Conservation (phyloP, 2,113 vertebrate species). For the Morone saxatilis region DNA sequence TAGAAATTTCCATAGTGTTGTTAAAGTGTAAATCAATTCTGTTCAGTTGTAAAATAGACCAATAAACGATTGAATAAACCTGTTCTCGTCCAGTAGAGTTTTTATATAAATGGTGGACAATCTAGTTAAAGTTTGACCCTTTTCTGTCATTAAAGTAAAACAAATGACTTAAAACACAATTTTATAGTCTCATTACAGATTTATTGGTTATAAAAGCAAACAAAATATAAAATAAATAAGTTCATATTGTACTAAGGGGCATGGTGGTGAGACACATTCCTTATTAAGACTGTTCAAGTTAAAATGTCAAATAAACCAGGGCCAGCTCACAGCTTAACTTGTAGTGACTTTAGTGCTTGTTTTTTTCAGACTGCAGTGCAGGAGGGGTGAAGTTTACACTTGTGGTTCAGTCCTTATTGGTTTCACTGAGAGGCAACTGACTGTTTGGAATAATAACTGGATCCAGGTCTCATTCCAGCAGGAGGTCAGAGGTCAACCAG, state of each 20-base stretch:
- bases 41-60: constrained; percentile 45
- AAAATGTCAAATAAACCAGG: constrained; percentile 40
- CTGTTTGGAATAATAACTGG: constrained; percentile 18
- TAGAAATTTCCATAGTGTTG: not conserved
- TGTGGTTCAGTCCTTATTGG: constrained; percentile 32
- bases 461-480: constrained; percentile 40
- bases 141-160: constrained; percentile 18
- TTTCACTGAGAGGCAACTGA: constrained; percentile 24
- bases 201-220: constrained; percentile 88
- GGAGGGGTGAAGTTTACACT: not conserved
- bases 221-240: constrained; percentile 84
- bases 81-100: constrained; percentile 27
- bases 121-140: constrained; percentile 10
- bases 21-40: constrained; percentile 13
- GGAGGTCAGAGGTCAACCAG: constrained; percentile 63
- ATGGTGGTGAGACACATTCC: constrained; percentile 61
- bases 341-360: constrained; percentile 35
- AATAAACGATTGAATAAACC: constrained; percentile 67
- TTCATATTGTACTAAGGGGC: constrained; percentile 68
- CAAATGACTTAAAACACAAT: constrained; percentile 42
- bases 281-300: constrained; percentile 47
- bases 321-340: constrained; percentile 40
- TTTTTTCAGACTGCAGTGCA: constrained; percentile 50
- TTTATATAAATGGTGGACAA: constrained; percentile 35
- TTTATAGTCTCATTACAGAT: constrained; percentile 74